Evolutionary conservation across 2,888 invertebrate species (phyloP).

Genomic region (Ennomos fuscantarius): DNA sequence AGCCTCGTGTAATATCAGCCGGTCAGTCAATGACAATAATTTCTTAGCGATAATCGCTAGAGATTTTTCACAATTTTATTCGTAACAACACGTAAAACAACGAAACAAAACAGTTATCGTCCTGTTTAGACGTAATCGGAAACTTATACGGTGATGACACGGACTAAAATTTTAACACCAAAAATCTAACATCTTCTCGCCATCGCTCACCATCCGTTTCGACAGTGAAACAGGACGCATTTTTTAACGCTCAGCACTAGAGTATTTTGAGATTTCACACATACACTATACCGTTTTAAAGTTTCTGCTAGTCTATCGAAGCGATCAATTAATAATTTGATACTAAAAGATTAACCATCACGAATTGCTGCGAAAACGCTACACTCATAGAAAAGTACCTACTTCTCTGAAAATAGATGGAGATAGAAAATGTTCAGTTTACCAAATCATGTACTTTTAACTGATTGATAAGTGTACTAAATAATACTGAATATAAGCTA

Average conservation of each 20-base stretch:
- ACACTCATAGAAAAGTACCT: slow-evolving; percentile 87
- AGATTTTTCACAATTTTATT: slow-evolving; percentile 69
- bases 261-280: slow-evolving; percentile 77
- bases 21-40: slow-evolving; percentile 85
- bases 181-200: slow-evolving; percentile 86
- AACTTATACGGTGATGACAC: slow-evolving; percentile 81
- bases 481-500: too few relatives aligned
- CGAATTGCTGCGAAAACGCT: slow-evolving; percentile 87
- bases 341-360: slow-evolving; percentile 87
- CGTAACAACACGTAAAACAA: slow-evolving; percentile 71
- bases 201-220: slow-evolving; percentile 85
- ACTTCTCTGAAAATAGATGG: slow-evolving; percentile 90
- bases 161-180: slow-evolving; percentile 84
- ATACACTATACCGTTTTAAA: slow-evolving; percentile 77
- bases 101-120: slow-evolving; percentile 71
- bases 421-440: slow-evolving; percentile 85
- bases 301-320: slow-evolving; percentile 72
- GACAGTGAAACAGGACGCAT: slow-evolving; percentile 83
- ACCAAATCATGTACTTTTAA: slow-evolving; percentile 61
- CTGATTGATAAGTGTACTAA: not conserved
- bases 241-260: slow-evolving; percentile 80
- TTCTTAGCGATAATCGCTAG: slow-evolving; percentile 76
- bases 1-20: slow-evolving; percentile 86
- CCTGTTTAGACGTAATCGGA: slow-evolving; percentile 72
- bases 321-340: slow-evolving; percentile 84